Evolutionary conservation across 2,888 invertebrate species (phyloP), one percentile per base, ranked within the genome.

Genomic region (Eurytoma adleriae): DNA sequence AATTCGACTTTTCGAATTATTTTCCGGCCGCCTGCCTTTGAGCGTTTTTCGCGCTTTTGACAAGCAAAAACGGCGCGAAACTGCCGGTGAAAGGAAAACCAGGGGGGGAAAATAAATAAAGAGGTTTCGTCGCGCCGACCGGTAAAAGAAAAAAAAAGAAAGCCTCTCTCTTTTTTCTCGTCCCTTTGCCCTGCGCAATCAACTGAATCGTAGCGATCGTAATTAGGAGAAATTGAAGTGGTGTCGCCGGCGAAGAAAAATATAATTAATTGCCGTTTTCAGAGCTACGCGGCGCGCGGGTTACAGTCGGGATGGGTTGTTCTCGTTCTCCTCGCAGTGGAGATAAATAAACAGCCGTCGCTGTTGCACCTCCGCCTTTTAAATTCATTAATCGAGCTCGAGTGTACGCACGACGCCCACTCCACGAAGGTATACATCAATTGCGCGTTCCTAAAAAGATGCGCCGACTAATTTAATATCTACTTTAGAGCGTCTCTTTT

Each of bases 151-250:
- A 62, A 54, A 52, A n/a, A 59, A 16, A 72, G 64, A 18, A 69
- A 52, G 54, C 40, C 16, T 48, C 59, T 20, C 16, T 70, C n/a
- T 70, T 12, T 48, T 52, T 30, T 5, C 14, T 61, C 61, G 59
- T 4, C 69, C 2, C 40, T 54, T 7, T 18, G 16, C n/a, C 10
- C 69, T 16, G 72, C 62, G 76, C 78, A 75, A 79, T 75, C 78
- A 81, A 78, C 79, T 66, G 66, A 71, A 81, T 78, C 69, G 70
- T 70, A 69, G 74, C 70, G 64, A 40, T 50, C 74, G 79, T 78
- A 81, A 81, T 81, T 81, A 77, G 73, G 69, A 73, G 73, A 77
- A 80, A 77, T 73, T 64, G 62, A 77, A 62, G 62, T 59, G 27
- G n/a, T 52, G 59, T 7, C 30, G 40, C 24, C 18, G 30, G 20